Evolutionary conservation across 1,140 invertebrate species (phyloP), one percentile per base, ranked within the genome.

Genomic region (Achatina immaculata): DNA sequence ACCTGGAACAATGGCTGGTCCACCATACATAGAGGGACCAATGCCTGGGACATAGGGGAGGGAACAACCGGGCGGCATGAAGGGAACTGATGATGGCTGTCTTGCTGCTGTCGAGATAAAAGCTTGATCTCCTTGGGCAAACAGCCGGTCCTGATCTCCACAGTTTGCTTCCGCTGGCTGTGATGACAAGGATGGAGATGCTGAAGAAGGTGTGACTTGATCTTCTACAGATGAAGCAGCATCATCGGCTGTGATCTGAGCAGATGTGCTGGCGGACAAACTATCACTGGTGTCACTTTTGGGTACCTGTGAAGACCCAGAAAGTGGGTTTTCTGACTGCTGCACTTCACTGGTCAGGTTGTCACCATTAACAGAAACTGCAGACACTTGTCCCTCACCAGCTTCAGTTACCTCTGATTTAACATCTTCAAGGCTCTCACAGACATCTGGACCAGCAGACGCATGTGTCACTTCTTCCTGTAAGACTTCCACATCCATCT

Each of bases 341-440:
- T 62, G 28, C 21, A 62, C 58, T 34, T 62, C 58, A 2, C 6
- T 31, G n/a, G 28, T 31, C 4, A 1, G 58, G 31, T 9, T 31
- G n/a, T 62, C 58, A 62, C 6, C 31, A 34, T n/a, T 31, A 31
- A 6, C 28, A 31, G 58, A 6, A 31, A 31, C 28, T 6, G 3
- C n/a, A 62, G 58, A 28, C 4, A 31, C 28, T 31, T 11, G 43
- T 1, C 3, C 51, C 11, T 62, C 7, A 2, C 58, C 58, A 28
- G 28, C 58, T 62, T n/a, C 21, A 62, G 58, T 28, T 24, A 16
- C 40, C 14, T 2, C 38, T 34, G 51, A n/a, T 21, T 38, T 31
- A 31, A 34, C 28, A 31, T 76, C 74, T 65, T 78, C 76, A 43
- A 43, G 68, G 40, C 62, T 78, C 40, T 78, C 62, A 38, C 68